Percentiles rank a stretch among this genome's conserved stretches.
Conservation (phyloP, 2,888 invertebrate genomes). For the Muschampia plurimacula region DNA sequence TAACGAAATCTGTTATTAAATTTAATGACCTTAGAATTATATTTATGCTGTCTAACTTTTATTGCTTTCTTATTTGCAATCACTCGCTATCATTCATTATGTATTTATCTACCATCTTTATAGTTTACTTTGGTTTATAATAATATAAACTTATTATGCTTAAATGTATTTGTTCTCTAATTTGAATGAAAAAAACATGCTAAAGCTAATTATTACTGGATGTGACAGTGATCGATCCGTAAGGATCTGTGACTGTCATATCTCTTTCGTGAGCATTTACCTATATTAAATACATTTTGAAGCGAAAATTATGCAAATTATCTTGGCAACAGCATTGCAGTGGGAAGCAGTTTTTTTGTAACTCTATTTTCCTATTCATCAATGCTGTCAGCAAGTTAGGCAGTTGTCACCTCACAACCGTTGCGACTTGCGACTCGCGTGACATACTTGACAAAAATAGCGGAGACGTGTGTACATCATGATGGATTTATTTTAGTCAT, state of each 20-base stretch:
- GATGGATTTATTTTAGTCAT: constrained; percentile 20
- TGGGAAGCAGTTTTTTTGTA: neutral
- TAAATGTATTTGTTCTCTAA: neutral
- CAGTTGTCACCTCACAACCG: constrained; percentile 15
- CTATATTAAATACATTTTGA: no score
- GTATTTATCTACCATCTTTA: no score
- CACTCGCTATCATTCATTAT: no score
- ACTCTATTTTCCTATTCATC: constrained; percentile 12
- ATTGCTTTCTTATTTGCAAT: no score
- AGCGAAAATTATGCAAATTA: neutral
- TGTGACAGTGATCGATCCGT: no score
- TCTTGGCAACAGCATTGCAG: neutral
- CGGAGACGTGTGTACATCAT: constrained; percentile 42
- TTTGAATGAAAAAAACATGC: no score
- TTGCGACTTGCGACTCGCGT: constrained; percentile 46
- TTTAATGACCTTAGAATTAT: neutral
- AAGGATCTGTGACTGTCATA: no score
- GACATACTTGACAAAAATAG: constrained; percentile 59
- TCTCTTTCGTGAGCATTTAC: no score
- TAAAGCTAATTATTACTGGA: no score
- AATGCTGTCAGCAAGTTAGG: constrained; percentile 17
- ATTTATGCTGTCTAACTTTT: neutral
- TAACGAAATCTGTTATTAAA: neutral
- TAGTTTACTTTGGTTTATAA: no score
- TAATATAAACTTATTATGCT: no score